Evolutionary conservation across 2,888 invertebrate genomes (phyloP), one percentile per base, ranked within the genome.

Genomic region (Erebia aethiops): DNA sequence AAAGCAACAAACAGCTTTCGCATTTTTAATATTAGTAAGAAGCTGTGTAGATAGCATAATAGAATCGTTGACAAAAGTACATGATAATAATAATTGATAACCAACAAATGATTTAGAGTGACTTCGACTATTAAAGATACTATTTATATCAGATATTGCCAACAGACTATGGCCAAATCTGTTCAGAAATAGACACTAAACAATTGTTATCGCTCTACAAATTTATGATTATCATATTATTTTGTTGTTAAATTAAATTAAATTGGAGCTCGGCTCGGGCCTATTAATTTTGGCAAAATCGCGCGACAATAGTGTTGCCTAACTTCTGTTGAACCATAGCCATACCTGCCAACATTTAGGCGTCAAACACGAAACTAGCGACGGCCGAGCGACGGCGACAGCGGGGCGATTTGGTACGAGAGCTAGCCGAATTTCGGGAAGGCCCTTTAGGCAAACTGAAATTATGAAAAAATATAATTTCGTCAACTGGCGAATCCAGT

Each of bases 151-250:
- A 18, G 43, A 61, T 61, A 18, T 10, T 16, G 43, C 35, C 35
- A 35, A 35, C 16, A 46, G 43, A 3, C 61, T 61, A 16, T 61
- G 43, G 18, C 61, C 61, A 63, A 63, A 54, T 65, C 54, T 54
- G 41, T 54, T 52, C 16, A 41, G 65, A 65, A 54, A 65, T 13
- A 35, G 51, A 35, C 52, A 35, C n/a, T 52, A 54, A 54, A 54
- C 54, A 65, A 65, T 18, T 16, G 65, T 65, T 65, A 65, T 65
- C 54, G 54, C 26, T 2, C 26, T 11, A 35, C 65, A 52, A 35
- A 64, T 65, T 65, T 65, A 65, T 54, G 65, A 65, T 65, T 65
- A 65, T 65, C 52, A 65, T 54, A 65, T 65, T 65, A 65, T 65
- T 65, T 65, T 65, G 65, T 54, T 65, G 65, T 65, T 54, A 65